Conservation (phyloP, 2,113 vertebrate genomes). For the Alosa alosa region DNA sequence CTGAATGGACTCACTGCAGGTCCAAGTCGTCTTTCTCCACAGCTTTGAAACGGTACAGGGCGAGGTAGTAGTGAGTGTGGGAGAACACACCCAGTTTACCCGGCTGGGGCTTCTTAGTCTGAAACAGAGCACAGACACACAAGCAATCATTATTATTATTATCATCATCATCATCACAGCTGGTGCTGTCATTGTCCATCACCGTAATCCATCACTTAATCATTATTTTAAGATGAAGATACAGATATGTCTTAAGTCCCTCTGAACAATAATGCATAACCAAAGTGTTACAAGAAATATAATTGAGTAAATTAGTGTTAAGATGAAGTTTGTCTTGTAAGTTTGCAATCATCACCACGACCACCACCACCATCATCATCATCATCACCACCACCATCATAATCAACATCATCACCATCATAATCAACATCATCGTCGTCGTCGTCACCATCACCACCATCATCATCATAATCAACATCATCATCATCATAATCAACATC, state of each 20-base stretch:
- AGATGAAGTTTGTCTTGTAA: too few species aligned
- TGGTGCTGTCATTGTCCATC: neutral
- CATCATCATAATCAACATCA: neutral
- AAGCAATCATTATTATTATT: neutral
- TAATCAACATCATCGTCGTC: neutral
- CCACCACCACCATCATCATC: too few species aligned
- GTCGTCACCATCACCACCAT: neutral
- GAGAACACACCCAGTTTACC: slow-evolving; percentile 73
- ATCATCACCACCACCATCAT: too few species aligned
- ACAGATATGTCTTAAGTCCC: too few species aligned
- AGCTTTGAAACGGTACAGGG: slow-evolving; percentile 91
- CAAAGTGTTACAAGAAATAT: too few species aligned
- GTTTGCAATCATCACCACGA: too few species aligned
- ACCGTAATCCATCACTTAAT: neutral
- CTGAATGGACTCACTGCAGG: slow-evolving; percentile 81
- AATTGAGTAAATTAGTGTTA: too few species aligned
- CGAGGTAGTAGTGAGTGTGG: slow-evolving; percentile 91
- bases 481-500: neutral
- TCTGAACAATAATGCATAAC: neutral
- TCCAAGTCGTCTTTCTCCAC: slow-evolving; percentile 92
- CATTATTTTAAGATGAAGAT: neutral
- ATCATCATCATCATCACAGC: neutral
- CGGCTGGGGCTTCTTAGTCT: slow-evolving; percentile 83
- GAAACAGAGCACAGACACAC: slow-evolving; percentile 34
- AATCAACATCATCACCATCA: too few species aligned